Base-by-base conservation (phyloP, 1,140 invertebrate genomes). In the Venturia canescens region DNA sequence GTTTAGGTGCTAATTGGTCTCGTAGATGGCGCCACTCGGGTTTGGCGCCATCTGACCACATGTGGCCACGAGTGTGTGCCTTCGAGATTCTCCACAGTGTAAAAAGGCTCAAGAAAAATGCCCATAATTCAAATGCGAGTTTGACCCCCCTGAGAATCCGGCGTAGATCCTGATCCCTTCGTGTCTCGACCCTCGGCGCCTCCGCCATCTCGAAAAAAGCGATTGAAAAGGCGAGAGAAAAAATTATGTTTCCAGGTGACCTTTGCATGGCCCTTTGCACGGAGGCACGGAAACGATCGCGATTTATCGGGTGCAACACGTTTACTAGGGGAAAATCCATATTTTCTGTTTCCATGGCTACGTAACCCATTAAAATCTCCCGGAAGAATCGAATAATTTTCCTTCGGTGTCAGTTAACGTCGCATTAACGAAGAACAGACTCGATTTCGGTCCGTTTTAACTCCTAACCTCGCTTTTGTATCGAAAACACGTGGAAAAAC, bases 1-100 rank as follows among this genome's bases (percentile, higher is more conserved):
- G 83, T 80, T 78, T 78, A 88, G 86, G 89, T 90, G 89, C 88
- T 90, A 90, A 90, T 90, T 90, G 89, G 88, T 84, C 81, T 77
- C 85, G 83, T 80, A 85, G 79, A 76, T 87, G 89, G 90, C 89
- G 89, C 89, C 89, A 86, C 78, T 53, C 3, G 50, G 78, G 83
- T n/a, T 74, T 86, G 89, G 89, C 89, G 88, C 87, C 88, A 15
- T 87, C 48, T 13, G 70, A 23, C 57, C 86, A 90, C 88, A 89
- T 87, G 83, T 90, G 88, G 85, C 74, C 48, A n/a, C n/a, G n/a
- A n/a, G n/a, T n/a, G n/a, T n/a, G n/a, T 66, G 63, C 77, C 74
- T 57, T 31, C 1, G 2, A 44, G 6, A 50, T 67, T n/a, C 50
- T 53, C 44, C 71, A 1, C 16, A 15, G n/a, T 71, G n/a, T 44